Evolutionary conservation across 2,797 vertebrate genomes (phyloP).

Genomic region (Cyprinodon diabolis): DNA sequence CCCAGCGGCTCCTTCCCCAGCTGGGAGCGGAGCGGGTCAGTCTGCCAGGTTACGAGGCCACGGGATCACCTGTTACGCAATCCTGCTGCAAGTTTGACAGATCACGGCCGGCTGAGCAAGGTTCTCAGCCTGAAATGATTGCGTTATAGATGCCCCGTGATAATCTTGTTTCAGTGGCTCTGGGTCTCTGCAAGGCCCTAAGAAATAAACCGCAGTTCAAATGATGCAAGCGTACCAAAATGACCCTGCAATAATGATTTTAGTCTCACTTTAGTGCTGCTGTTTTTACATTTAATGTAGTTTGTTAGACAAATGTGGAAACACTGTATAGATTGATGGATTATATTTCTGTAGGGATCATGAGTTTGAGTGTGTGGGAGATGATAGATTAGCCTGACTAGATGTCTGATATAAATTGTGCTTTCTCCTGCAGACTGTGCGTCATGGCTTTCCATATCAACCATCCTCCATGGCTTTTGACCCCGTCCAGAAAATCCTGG

Average conservation of each 20-base stretch:
- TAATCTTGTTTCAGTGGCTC: constrained; percentile 33
- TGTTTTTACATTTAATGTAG: constrained; percentile 45
- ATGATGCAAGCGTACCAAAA: constrained; percentile 17
- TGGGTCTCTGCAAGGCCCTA: constrained; percentile 13
- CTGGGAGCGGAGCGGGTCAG: constrained; percentile 53
- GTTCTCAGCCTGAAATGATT: constrained; percentile 41
- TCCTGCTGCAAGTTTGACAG: constrained; percentile 34
- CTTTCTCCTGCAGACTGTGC: constrained; percentile 88
- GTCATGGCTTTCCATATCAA: constrained; percentile 97
- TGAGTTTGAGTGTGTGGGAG: constrained; percentile 39
- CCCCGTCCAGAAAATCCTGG: constrained; percentile 98
- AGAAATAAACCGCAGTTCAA: constrained; percentile 6
- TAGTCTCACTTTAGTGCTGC: constrained; percentile 24
- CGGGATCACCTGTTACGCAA: constrained; percentile 61
- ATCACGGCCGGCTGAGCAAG: constrained; percentile 31
- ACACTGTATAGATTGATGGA: constrained; percentile 54
- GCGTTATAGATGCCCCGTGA: constrained; percentile 44
- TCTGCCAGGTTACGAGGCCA: constrained; percentile 49
- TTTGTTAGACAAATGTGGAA: constrained; percentile 53
- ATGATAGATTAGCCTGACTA: constrained; percentile 47
- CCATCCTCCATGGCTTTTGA: constrained; percentile 98
- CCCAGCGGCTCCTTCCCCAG: constrained; percentile 37
- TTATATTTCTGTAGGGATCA: constrained; percentile 46
- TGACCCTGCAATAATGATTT: constrained; percentile 14
- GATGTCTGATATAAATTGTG: constrained; percentile 60